Evolutionary conservation across 2,888 invertebrate species (phyloP).

Genomic region (Drosophila koepferae): DNA sequence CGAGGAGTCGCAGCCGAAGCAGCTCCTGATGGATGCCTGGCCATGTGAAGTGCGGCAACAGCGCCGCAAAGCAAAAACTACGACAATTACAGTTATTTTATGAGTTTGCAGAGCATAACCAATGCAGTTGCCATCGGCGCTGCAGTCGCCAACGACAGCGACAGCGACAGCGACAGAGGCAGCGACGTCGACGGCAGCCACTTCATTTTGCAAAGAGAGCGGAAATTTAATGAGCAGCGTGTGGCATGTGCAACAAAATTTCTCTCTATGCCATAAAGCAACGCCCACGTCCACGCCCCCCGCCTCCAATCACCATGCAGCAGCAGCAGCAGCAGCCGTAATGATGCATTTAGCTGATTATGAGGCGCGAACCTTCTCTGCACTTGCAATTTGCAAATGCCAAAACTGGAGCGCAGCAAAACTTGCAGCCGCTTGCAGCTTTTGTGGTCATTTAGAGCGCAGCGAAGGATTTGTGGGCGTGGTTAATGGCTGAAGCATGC

Average conservation of each 20-base stretch:
- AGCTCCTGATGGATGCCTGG: conserved; percentile 25
- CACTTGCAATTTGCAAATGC: conserved; percentile 54
- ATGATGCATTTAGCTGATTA: conserved; percentile 78
- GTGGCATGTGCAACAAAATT: conserved; percentile 47
- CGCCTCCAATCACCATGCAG: background rate
- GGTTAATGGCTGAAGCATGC: conserved; percentile 27
- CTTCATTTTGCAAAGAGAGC: conserved; percentile 77
- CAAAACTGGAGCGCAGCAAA: conserved; percentile 57
- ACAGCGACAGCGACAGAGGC: conserved; percentile 1
- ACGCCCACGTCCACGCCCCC: background rate
- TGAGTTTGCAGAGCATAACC: conserved; percentile 80
- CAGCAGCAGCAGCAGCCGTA: conserved; percentile 36
- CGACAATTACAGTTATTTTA: conserved; percentile 81
- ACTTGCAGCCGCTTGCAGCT: conserved; percentile 38
- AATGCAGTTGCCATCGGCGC: conserved; percentile 30
- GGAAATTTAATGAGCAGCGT: conserved; percentile 76
- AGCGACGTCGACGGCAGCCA: conserved; percentile 39
- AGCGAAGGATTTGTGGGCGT: conserved; percentile 14
- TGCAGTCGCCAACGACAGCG: background rate
- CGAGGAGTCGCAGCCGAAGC: conserved; percentile 1
- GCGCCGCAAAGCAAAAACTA: conserved; percentile 57
- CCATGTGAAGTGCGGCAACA: conserved; percentile 64
- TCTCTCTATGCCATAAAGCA: conserved; percentile 49
- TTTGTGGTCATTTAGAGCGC: conserved; percentile 65
- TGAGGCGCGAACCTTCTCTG: conserved; percentile 45